Conservation (phyloP, 2,797 vertebrate genomes). For the Chrosomus eos region DNA sequence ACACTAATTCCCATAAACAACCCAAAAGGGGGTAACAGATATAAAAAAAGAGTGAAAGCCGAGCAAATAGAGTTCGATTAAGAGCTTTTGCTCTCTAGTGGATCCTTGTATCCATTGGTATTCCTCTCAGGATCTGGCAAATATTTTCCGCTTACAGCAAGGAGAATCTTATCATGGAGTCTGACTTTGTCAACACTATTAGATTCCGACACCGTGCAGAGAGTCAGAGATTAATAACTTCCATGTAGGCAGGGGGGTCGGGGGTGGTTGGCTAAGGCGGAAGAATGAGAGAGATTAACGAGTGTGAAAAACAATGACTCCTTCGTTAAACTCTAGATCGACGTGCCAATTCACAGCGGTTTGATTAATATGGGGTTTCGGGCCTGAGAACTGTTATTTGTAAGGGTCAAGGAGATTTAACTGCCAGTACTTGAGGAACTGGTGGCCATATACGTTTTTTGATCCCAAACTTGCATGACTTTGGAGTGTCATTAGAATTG, state of each 20-base stretch:
- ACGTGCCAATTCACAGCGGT: constrained; percentile 29
- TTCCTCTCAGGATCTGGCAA: constrained; percentile 70
- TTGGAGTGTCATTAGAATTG: background rate
- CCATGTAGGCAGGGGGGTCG: constrained; percentile 58
- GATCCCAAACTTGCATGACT: background rate
- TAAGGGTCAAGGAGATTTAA: constrained; percentile 46
- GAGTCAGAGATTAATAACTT: constrained; percentile 79
- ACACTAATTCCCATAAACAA: constrained; percentile 30
- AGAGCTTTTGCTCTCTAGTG: constrained; percentile 39
- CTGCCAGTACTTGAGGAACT: background rate
- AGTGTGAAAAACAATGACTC: constrained; percentile 76
- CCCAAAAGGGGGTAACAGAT: constrained; percentile 16
- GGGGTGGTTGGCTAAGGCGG: constrained; percentile 66
- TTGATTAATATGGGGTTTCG: constrained; percentile 30
- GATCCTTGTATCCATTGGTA: constrained; percentile 72
- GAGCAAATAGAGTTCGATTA: constrained; percentile 58
- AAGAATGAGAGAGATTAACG: constrained; percentile 72
- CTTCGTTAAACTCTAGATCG: constrained; percentile 65
- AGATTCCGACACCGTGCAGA: constrained; percentile 68
- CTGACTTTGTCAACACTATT: constrained; percentile 80
- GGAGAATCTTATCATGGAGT: constrained; percentile 77
- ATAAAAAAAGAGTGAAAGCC: constrained; percentile 26
- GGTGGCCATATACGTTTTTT: background rate
- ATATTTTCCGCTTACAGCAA: constrained; percentile 74
- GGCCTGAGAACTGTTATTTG: constrained; percentile 16